These are phyloP conservation scores for Pterostichus madidus DNA, from an alignment of 2,888 invertebrate species.

Conservation along the genomic window DNA sequence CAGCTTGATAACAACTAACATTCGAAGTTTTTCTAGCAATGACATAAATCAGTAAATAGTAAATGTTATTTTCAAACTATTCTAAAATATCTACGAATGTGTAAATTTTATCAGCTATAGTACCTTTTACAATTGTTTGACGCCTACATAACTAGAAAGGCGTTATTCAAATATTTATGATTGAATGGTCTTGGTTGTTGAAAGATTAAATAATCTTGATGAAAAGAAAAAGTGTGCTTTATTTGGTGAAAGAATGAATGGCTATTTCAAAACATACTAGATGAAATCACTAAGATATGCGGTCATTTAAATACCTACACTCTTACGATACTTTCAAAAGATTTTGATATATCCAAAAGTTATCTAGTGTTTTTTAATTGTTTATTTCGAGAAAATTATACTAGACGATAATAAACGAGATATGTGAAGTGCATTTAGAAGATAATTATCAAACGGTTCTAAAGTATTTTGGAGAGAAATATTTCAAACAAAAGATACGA, in stretches of 20 bases:
- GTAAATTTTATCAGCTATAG: constrained; percentile 7
- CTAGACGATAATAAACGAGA: no score
- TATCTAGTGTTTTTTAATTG: no score
- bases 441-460: no score
- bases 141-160: constrained; percentile 25
- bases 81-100: constrained; percentile 1
- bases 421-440: no score
- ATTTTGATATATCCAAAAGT: no score
- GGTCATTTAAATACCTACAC: not conserved
- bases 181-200: constrained; percentile 9
- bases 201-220: constrained; percentile 33
- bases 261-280: constrained; percentile 1
- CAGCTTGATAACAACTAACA: constrained; percentile 7
- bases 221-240: constrained; percentile 35
- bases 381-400: no score
- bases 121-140: not conserved
- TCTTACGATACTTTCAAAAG: no score
- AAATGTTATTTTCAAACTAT: constrained; percentile 16
- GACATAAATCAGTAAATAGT: not conserved
- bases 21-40: constrained; percentile 9
- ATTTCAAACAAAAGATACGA: no score
- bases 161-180: constrained; percentile 39
- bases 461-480: no score
- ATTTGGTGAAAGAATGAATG: constrained; percentile 33
- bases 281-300: constrained; percentile 24